Evolutionary conservation across 2,888 invertebrate species (phyloP), one percentile per base, ranked within the genome.

Genomic region (Archaeoteleia sp.): DNA sequence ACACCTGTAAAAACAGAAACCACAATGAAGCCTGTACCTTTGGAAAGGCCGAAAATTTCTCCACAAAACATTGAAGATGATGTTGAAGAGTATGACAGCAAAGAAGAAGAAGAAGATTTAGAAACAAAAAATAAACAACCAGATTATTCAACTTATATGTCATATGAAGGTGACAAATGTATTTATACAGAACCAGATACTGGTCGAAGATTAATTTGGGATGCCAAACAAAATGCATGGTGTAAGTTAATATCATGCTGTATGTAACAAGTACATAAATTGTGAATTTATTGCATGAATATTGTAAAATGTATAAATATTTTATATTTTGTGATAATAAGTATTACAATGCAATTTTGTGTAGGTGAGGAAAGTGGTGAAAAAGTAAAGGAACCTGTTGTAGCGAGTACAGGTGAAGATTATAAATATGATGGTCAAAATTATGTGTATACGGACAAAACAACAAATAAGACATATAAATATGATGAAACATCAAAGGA

Each of bases 151-250:
- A 86, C 90, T 72, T 88, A 92, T 84, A 87, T 93, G 13, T 90
- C 90, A 17, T 93, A 93, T 78, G 90, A 91, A 81, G 91, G 90
- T 23, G 90, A 91, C 58, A 85, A 88, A 66, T 93, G 93, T 14
- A 88, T 93, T 71, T 93, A 93, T 74, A 93, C 92, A 12, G 94
- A 94, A 82, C 93, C 93, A 15, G 84, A 86, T 54, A 89, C 90
- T 10, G 89, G 90, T 34, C 88, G 89, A 70, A 90, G 91, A 81
- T 93, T 92, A 78, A 87, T 87, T 73, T 92, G 92, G 92, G 87
- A 88, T 74, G 82, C 86, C 48, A 84, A 84, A 13, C 75, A 78
- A 63, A 79, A 84, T 45, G 74, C 78, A 27, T 86, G 86, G 86
- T 67, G 76, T 75, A 20, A 20, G 20, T 4, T 4, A 20, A 20